Evolutionary conservation across 2,888 invertebrate species (phyloP).

Genomic region (Idaea dimidiata): DNA sequence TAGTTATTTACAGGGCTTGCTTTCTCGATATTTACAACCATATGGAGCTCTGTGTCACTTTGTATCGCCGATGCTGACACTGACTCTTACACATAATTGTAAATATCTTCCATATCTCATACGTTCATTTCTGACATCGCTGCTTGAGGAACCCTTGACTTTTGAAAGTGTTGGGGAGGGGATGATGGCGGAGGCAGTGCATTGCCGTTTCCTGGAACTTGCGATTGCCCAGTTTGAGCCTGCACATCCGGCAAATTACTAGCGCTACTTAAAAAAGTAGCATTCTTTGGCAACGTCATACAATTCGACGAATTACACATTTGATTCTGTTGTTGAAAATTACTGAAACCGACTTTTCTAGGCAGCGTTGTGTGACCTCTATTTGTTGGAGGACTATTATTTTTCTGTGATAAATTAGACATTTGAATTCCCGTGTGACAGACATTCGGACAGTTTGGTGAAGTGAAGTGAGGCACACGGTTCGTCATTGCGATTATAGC

Average conservation of each 20-base stretch:
- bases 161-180: conserved; percentile 73
- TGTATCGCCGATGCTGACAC: conserved; percentile 42
- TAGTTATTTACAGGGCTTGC: conserved; percentile 47
- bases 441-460: conserved; percentile 77
- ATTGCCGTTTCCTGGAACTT: conserved; percentile 58
- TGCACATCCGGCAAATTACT: conserved; percentile 75
- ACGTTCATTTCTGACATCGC: conserved; percentile 95
- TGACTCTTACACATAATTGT: conserved; percentile 78
- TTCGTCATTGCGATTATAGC: conserved; percentile 77
- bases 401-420: conserved; percentile 69
- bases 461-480: conserved; percentile 72
- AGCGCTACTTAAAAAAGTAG: conserved; percentile 70
- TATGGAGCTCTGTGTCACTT: conserved; percentile 54
- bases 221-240: conserved; percentile 70
- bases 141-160: conserved; percentile 86
- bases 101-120: conserved; percentile 85
- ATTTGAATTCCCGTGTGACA: conserved; percentile 82
- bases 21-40: conserved; percentile 74
- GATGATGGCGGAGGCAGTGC: conserved; percentile 61
- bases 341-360: conserved; percentile 70
- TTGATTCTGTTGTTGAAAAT: conserved; percentile 66
- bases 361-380: conserved; percentile 73
- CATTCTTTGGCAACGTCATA: conserved; percentile 83
- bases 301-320: conserved; percentile 73
- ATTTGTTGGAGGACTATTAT: conserved; percentile 64